Base-by-base conservation (phyloP, 2,113 vertebrate genomes). In the Promerops cafer region DNA sequence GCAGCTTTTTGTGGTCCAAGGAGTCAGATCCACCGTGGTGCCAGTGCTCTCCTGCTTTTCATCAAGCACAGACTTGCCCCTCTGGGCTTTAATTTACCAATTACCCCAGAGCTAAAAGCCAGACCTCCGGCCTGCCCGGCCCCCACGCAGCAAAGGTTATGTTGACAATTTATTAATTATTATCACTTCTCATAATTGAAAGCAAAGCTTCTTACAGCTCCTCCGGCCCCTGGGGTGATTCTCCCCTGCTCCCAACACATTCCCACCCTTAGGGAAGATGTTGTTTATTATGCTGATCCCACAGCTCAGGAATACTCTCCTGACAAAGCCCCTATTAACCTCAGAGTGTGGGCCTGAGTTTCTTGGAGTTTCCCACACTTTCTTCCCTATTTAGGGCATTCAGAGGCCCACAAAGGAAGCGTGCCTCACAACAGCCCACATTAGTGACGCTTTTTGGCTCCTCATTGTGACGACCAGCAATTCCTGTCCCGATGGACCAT, bases 351-450 rank as follows among this genome's bases (percentile, higher is more conserved):
- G 98, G 98, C 98, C 98, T 97, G 98, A 97, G 97, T 97, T 98
- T 97, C 98, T 98, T 97, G 60, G 96, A 96, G 98, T 98, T 98
- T 99, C 99, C 98, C 99, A 99, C 99, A 99, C 98, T 99, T 98
- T 95, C 97, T 90, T 80, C 97, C 96, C 98, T 94, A 98, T 98
- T 98, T 97, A 98, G 93, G 97, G 92, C 97, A 97, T 98, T 98
- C 83, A 96, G 89, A 95, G 94, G 78, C 56, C 92, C 89, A 99
- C 98, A 98, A 99, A 98, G 97, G 98, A 98, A 98, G 98, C 98
- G 98, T 99, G 99, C 99, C 98, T 98, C 98, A 98, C 98, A 98
- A 98, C 98, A 98, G 98, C 98, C 97, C 97, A 95, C 98, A 98
- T 99, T 99, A 99, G 98, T 98, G 97, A 98, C 93, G 98, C 98